Evolutionary conservation across 2,797 vertebrate genomes (phyloP).

Genomic region (Rhinella marina): DNA sequence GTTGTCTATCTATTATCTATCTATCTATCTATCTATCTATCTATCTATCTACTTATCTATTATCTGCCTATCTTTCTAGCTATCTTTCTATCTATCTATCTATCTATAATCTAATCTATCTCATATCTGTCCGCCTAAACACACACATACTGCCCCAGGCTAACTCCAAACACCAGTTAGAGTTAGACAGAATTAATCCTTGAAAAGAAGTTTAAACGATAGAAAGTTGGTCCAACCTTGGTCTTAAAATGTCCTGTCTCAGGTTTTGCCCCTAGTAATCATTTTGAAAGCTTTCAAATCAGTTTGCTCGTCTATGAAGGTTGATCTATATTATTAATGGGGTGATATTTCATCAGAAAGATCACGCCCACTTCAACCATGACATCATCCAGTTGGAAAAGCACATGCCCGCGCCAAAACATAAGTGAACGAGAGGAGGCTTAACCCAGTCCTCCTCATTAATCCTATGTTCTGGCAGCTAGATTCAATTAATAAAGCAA

Average conservation of each 20-base stretch:
- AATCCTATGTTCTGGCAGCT: conserved; percentile 18
- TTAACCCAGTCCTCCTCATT: not conserved
- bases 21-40: too few species aligned
- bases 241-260: not conserved
- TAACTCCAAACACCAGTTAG: not conserved
- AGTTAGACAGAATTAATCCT: not conserved
- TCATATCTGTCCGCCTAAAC: too few species aligned
- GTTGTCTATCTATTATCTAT: too few species aligned
- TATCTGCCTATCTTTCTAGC: too few species aligned
- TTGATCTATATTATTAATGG: conserved; percentile 4
- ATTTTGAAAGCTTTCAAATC: conserved; percentile 9
- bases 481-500: conserved; percentile 7
- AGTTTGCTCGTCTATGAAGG: not conserved
- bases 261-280: not conserved
- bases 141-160: not conserved
- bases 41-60: too few species aligned
- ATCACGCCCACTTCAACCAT: conserved; percentile 16
- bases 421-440: not conserved
- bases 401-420: not conserved
- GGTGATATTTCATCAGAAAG: not conserved
- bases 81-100: too few species aligned
- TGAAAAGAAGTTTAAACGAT: not conserved
- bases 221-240: not conserved
- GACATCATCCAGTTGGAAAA: not conserved
- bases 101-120: too few species aligned